Conservation (phyloP, 2,888 invertebrate genomes). For the Nezara viridula region DNA sequence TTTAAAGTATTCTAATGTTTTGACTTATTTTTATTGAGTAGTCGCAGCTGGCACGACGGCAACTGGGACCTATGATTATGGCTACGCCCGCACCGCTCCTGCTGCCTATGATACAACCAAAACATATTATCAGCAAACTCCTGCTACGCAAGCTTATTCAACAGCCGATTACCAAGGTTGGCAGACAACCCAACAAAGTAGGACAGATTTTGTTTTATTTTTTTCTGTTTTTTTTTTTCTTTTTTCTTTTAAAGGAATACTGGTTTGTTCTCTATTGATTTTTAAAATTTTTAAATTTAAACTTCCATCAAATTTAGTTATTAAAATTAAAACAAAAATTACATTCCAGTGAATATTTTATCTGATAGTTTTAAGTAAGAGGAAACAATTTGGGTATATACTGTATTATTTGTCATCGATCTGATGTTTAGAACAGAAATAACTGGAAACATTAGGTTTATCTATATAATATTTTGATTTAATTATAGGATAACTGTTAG, state of each 20-base stretch:
- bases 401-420: no score
- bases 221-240: constrained; percentile 11
- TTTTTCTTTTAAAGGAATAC: background rate
- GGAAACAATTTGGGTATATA: background rate
- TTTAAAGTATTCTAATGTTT: background rate
- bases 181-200: constrained; percentile 60
- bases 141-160: constrained; percentile 72
- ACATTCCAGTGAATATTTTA: background rate
- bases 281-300: background rate
- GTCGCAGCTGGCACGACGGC: constrained; percentile 70
- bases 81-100: constrained; percentile 76
- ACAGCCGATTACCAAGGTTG: constrained; percentile 72
- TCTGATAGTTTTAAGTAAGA: background rate
- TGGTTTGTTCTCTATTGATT: background rate
- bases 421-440: no score
- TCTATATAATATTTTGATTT: no score
- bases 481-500: no score
- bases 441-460: no score
- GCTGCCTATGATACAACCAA: constrained; percentile 87
- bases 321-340: background rate
- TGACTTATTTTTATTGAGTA: constrained; percentile 58
- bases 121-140: constrained; percentile 84
- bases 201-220: constrained; percentile 53
- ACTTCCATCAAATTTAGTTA: background rate
- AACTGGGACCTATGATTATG: constrained; percentile 77